Conservation (phyloP, 2,888 invertebrate species). For the Lepidochitona cinerea region DNA sequence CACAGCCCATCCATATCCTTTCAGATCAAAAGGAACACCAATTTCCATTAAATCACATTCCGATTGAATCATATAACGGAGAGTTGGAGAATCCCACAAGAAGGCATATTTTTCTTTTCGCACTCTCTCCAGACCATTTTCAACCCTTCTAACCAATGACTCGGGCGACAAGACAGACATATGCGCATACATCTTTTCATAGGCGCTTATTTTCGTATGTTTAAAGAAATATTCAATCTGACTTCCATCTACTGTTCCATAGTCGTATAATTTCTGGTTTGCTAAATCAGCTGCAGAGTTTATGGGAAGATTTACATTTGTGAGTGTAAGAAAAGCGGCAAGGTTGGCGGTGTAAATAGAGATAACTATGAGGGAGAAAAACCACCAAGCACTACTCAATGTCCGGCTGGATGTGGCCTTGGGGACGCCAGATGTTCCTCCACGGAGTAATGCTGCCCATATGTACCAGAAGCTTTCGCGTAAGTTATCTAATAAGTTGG, state of each 20-base stretch:
- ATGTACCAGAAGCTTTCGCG: constrained; percentile 65
- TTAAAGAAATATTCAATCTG: constrained; percentile 62
- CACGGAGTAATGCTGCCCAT: constrained; percentile 61
- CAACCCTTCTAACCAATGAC: constrained; percentile 51
- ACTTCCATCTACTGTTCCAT: constrained; percentile 62
- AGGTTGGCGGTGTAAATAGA: constrained; percentile 64
- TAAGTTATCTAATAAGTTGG: constrained; percentile 43
- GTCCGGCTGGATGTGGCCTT: constrained; percentile 57
- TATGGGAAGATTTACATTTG: constrained; percentile 43
- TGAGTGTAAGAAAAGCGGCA: constrained; percentile 63
- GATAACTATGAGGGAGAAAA: constrained; percentile 60
- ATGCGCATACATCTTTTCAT: constrained; percentile 57
- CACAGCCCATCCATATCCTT: constrained; percentile 61
- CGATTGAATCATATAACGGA: constrained; percentile 52
- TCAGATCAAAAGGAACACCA: constrained; percentile 60
- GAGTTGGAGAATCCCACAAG: constrained; percentile 65
- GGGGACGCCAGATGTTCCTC: constrained; percentile 51
- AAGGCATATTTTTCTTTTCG: constrained; percentile 60
- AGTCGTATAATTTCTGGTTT: constrained; percentile 51
- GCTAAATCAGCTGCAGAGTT: constrained; percentile 51
- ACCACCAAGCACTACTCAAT: constrained; percentile 61
- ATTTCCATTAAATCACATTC: constrained; percentile 62
- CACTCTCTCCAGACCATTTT: constrained; percentile 53
- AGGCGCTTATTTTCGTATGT: constrained; percentile 54
- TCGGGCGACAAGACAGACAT: constrained; percentile 49